phyloP scores from a whole-genome alignment of 2,888 invertebrate genomes.

The Orgyia antiqua region DNA sequence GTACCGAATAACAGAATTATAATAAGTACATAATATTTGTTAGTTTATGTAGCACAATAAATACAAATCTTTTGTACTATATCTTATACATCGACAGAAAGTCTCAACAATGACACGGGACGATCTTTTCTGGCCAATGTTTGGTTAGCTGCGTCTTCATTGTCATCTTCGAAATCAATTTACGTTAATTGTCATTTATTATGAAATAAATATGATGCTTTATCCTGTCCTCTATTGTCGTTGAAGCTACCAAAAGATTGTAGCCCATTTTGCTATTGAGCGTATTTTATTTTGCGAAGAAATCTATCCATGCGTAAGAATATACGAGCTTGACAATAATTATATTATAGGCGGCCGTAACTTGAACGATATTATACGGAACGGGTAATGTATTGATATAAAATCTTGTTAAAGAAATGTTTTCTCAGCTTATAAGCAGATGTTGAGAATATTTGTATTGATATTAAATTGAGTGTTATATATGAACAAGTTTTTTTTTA shows the following conservation, averaged over 20 bases:
- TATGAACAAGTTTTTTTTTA: conserved; percentile 18
- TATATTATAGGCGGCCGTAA: conserved; percentile 51
- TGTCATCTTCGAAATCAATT: conserved; percentile 71
- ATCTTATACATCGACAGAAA: conserved; percentile 38
- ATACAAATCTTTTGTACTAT: conserved; percentile 50
- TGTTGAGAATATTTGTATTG: conserved; percentile 42
- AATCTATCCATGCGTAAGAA: conserved; percentile 51
- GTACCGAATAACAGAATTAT: conserved; percentile 34
- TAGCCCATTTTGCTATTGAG: conserved; percentile 44
- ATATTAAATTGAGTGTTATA: conserved; percentile 35
- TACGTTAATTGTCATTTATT: conserved; percentile 78
- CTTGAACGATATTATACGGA: conserved; percentile 63
- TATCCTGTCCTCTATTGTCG: conserved; percentile 54
- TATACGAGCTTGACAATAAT: conserved; percentile 67
- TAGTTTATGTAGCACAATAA: conserved; percentile 52
- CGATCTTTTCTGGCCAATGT: conserved; percentile 79
- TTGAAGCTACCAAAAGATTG: conserved; percentile 44
- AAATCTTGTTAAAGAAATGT: conserved; percentile 54
- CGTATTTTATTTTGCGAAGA: conserved; percentile 63
- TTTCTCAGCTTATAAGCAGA: conserved; percentile 69
- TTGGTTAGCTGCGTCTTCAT: conserved; percentile 81
- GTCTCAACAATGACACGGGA: conserved; percentile 60
- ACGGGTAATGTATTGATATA: conserved; percentile 48
- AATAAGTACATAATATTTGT: conserved; percentile 59
- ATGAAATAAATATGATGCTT: conserved; percentile 77